Base-by-base conservation (phyloP, 1,140 invertebrate species). In the Metopolophium dirhodum region DNA sequence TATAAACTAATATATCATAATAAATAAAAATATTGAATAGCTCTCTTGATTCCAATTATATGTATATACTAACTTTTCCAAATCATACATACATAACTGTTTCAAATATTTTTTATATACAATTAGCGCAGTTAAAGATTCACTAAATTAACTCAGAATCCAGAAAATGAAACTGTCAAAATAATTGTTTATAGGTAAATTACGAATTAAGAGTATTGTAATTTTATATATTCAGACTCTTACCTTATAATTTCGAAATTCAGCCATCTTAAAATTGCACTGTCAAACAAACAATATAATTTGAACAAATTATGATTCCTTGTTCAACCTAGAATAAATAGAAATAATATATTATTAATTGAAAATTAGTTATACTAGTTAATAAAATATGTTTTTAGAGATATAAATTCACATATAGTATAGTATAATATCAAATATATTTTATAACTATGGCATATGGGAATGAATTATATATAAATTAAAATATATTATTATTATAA, bases 1-100 rank as follows among this genome's bases (percentile, higher is more conserved):
- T 68, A 30, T 30, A 30, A 68, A 30, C 61, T 68, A 11, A 30
- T 14, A 30, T 22, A 82, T 82, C 30, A 82, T 37, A 82, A 6
- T 82, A 82, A 37, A 37, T 82, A 86, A 30, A 68, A 41, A 45
- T n/a, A 47, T 86, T 86, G 45, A 86, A 86, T 18, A 47, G 6
- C 7, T n/a, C 30, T 35, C 45, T 87, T 87, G 7, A 54, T 37
- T 89, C 18, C n/a, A 89, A 54, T 89, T 54, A 37, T 89, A 89
- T 89, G 87, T 89, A 89, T 89, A 89, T 89, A 89, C 87, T 89
- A 89, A 51, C 47, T 89, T 54, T 89, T 89, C n/a, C 11, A 22
- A 89, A 54, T 89, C n/a, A 89, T 89, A 89, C 87, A 89, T 89
- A 89, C 87, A 89, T 89, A 89, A 87, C 14, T 89, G 23, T 89